Percentiles rank a stretch among this genome's conserved stretches.
phyloP scores from a whole-genome alignment of 2,113 vertebrate species.

The Pseudorasbora parva region DNA sequence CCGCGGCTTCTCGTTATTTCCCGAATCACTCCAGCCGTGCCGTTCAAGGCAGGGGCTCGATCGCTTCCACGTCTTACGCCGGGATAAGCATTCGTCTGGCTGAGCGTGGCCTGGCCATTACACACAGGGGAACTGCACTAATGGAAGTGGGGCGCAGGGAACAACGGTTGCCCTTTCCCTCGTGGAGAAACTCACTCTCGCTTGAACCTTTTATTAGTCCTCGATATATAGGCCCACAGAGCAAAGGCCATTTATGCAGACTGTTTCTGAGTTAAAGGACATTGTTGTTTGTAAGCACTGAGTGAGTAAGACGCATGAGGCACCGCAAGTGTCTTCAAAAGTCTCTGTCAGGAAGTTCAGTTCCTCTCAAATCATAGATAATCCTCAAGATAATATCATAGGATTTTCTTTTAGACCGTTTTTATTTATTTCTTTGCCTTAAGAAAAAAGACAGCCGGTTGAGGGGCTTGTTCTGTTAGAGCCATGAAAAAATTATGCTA shows the following conservation, averaged over 20 bases:
- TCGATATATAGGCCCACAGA: conserved; percentile 54
- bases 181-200: conserved; percentile 71
- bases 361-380: not conserved
- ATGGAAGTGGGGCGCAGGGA: conserved; percentile 69
- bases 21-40: conserved; percentile 61
- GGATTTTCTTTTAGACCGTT: not conserved
- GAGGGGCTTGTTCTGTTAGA: no score
- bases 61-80: conserved; percentile 65
- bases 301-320: not conserved
- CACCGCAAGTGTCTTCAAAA: not conserved
- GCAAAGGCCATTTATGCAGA: conserved; percentile 65
- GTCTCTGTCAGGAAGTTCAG: not conserved
- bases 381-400: not conserved
- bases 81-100: conserved; percentile 72
- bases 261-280: conserved; percentile 54
- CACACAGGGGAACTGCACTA: conserved; percentile 65
- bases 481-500: not conserved
- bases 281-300: not conserved
- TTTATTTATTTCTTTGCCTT: not conserved
- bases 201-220: conserved; percentile 75
- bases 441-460: not conserved
- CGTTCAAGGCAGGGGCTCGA: conserved; percentile 62
- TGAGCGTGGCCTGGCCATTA: conserved; percentile 69
- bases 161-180: conserved; percentile 61
- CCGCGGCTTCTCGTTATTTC: conserved; percentile 76